Conservation (phyloP, 2,797 vertebrate species). For the Agapornis canus region DNA sequence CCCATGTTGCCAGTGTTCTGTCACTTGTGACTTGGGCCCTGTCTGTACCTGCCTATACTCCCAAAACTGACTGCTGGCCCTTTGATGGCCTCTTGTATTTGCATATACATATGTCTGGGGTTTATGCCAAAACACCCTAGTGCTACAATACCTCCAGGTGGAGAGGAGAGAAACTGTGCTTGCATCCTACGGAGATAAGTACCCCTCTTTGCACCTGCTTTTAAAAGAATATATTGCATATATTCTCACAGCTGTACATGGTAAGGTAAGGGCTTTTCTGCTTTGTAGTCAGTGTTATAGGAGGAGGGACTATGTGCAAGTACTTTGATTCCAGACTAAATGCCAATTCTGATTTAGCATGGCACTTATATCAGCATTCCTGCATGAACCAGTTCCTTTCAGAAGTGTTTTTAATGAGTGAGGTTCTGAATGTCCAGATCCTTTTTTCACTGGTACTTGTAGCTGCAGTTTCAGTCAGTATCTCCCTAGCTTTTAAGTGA, state of each 20-base stretch:
- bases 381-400: neutral
- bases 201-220: neutral
- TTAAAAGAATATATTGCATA: neutral
- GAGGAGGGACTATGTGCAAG: neutral
- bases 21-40: neutral
- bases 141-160: neutral
- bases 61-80: neutral
- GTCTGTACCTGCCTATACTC: neutral
- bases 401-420: conserved; percentile 38
- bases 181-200: neutral
- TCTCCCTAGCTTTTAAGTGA: conserved; percentile 1
- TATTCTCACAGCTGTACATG: neutral
- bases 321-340: neutral
- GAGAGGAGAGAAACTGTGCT: neutral
- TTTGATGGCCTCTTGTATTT: neutral
- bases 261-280: neutral
- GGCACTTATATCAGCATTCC: neutral
- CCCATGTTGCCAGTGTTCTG: neutral
- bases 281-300: neutral
- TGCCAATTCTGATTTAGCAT: neutral
- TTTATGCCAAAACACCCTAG: neutral
- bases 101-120: neutral
- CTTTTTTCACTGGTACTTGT: conserved; percentile 8
- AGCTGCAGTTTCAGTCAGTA: neutral
- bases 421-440: conserved; percentile 22